Percentiles rank a stretch among this genome's conserved stretches.
Conservation (phyloP, 2,888 invertebrate species). For the Tenthredo amoena region DNA sequence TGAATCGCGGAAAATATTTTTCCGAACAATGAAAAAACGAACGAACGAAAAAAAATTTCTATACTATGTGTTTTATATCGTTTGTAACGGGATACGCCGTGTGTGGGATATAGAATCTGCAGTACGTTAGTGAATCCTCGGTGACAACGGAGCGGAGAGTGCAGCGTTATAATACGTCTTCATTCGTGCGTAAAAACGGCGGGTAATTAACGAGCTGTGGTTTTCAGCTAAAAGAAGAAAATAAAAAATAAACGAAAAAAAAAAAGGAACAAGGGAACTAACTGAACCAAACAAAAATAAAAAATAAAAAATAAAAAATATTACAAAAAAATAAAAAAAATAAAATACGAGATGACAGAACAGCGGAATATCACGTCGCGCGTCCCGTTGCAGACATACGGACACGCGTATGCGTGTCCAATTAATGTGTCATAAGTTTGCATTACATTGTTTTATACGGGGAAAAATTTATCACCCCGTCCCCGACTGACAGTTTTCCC, state of each 20-base stretch:
- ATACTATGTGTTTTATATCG: too few species aligned
- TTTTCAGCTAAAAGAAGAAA: neutral
- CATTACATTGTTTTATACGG: conserved; percentile 66
- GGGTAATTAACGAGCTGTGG: conserved; percentile 63
- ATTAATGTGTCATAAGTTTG: conserved; percentile 72
- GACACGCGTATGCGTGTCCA: conserved; percentile 67
- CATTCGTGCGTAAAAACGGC: conserved; percentile 63
- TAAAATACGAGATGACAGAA: neutral
- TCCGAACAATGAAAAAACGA: neutral
- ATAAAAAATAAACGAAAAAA: neutral
- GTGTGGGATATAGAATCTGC: neutral
- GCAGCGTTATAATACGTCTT: conserved; percentile 51
- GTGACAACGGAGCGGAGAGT: conserved; percentile 52
- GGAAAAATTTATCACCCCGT: conserved; percentile 61
- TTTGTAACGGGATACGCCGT: neutral
- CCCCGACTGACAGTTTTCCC: conserved; percentile 25
- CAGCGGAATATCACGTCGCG: conserved; percentile 4
- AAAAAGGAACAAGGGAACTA: neutral
- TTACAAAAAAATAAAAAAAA: neutral
- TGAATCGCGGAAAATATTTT: neutral
- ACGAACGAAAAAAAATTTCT: too few species aligned
- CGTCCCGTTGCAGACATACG: conserved; percentile 53
- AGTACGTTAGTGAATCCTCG: neutral
- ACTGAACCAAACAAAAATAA: neutral
- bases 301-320: neutral